These are phyloP conservation scores for Bolinopsis microptera DNA, from an alignment of 37 sponge, comb jelly and placozoan species.

Conservation along the genomic window DNA sequence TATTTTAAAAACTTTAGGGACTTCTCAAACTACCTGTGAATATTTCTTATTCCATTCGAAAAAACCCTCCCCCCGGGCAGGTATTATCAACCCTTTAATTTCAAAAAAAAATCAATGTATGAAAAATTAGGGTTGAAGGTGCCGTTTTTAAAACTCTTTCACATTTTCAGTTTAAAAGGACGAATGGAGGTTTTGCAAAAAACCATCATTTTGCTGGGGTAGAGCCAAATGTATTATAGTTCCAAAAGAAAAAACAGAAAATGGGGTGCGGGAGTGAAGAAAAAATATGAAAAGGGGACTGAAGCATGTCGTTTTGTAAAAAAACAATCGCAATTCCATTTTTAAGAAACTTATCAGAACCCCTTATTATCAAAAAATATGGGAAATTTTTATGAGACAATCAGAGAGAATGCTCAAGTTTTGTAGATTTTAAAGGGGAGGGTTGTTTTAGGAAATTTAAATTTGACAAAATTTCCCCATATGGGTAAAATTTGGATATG, in stretches of 20 bases:
- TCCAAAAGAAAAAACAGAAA: background rate
- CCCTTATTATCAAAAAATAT: background rate
- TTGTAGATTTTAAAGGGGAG: background rate
- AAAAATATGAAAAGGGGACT: background rate
- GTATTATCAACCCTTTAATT: too few species aligned
- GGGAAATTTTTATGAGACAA: background rate
- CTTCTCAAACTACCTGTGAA: background rate
- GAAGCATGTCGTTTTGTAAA: background rate
- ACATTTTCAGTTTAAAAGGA: conserved; percentile 24
- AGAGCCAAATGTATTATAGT: conserved; percentile 1
- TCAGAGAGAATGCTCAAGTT: background rate
- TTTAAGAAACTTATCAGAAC: background rate
- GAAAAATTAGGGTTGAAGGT: too few species aligned
- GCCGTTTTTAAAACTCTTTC: too few species aligned
- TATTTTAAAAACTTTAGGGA: conserved; percentile 18
- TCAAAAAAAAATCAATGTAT: too few species aligned
- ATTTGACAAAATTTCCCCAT: background rate
- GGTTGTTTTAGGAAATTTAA: background rate
- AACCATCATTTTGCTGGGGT: background rate
- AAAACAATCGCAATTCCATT: background rate
- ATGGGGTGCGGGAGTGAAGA: background rate
- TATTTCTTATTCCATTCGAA: background rate
- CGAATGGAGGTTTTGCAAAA: background rate
- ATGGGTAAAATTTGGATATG: background rate
- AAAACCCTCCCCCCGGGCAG: background rate